Base-by-base conservation (phyloP, 2,113 vertebrate genomes). In the Callorhinus ursinus region DNA sequence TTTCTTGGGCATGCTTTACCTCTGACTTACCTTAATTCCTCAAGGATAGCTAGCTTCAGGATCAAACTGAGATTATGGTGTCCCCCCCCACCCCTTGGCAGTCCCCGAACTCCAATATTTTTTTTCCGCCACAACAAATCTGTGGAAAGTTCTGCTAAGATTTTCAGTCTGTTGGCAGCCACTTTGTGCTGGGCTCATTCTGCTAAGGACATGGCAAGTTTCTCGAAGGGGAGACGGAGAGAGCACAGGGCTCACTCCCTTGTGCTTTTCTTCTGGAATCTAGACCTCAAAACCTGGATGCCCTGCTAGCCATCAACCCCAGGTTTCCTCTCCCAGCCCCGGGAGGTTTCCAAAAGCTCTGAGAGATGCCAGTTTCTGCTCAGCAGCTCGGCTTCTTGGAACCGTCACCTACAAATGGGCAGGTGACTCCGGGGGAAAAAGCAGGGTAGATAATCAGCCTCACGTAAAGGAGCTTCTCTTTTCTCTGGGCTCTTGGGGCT, bases 31-130 rank as follows among this genome's bases (percentile, higher is more conserved):
- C 28, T 53, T n/a, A 28, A 0, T 79, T 93, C 71, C 61, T 42
- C 7, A 26, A 24, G 24, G 26, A 14, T 14, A 8, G 21, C 46
- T 4, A 0, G 21, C 24, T 72, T 28, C 55, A 12, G 22, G 24
- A 28, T 36, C 42, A 19, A 0, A 0, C 18, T 7, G 24, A 84
- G 61, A 26, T 2, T 7, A 33, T 3, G 7, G 3, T 1, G 0
- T 57, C 14, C 14, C 12, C 11, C 14, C 33, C 5, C 8, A 10
- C 33, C 5, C 36, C 51, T 59, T 0, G 8, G 61, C 8, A 9
- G 51, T 21, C 21, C 21, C 77, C n/a, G 49, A 39, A 11, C 46
- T 22, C 80, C 3, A 11, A 10, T 1, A 11, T 15, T 42, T 49
- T 31, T 24, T 33, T 3, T 31, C 39, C 19, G 26, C 5, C 0